Evolutionary conservation across 2,113 vertebrate genomes (phyloP).

Genomic region (Peromyscus leucopus): DNA sequence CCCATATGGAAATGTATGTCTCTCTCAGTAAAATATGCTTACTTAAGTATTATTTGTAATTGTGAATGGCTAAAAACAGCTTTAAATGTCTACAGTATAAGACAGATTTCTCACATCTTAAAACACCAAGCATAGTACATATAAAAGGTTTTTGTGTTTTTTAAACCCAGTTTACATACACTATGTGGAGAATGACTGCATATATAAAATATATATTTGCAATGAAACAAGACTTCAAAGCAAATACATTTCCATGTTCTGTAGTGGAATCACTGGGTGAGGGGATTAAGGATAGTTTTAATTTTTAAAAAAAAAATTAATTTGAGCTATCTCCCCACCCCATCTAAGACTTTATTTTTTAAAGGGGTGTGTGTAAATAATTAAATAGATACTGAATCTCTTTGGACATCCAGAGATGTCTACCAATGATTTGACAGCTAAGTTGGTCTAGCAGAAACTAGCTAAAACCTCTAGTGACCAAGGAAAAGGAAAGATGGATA

Average conservation of each 20-base stretch:
- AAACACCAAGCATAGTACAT: neutral
- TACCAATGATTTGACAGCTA: neutral
- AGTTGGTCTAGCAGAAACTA: neutral
- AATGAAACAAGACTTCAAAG: neutral
- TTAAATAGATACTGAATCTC: neutral
- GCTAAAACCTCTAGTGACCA: neutral
- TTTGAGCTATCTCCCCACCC: neutral
- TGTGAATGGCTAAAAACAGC: neutral
- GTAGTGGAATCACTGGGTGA: neutral
- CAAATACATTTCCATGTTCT: neutral
- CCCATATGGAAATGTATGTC: accelerated
- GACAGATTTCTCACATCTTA: neutral
- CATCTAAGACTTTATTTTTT: neutral
- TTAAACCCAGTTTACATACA: neutral
- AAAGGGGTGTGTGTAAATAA: neutral
- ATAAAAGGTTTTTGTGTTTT: neutral
- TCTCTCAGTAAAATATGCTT: neutral
- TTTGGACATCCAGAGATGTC: neutral
- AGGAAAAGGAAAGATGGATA: accelerated
- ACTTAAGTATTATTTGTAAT: neutral
- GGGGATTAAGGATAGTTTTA: neutral
- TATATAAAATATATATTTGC: neutral
- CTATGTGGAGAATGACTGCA: neutral
- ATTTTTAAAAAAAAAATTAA: neutral
- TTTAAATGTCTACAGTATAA: neutral